Evolutionary conservation across 2,888 invertebrate species (phyloP).

Genomic region (Papilio gigon): DNA sequence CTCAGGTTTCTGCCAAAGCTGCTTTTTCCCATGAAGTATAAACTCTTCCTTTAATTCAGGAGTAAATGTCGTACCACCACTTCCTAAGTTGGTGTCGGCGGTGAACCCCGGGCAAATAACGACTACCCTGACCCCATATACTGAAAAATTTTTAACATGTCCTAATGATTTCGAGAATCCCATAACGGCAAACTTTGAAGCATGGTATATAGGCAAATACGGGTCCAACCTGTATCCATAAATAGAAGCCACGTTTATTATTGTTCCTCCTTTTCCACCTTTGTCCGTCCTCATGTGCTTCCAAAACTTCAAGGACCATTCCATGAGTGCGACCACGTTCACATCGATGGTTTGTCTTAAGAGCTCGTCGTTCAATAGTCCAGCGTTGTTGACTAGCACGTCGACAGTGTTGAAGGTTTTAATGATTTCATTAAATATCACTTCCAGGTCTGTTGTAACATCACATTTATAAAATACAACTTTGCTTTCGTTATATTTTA

Average conservation of each 20-base stretch:
- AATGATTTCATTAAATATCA: constrained; percentile 59
- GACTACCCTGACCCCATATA: constrained; percentile 78
- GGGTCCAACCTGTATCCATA: constrained; percentile 79
- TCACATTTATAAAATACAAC: constrained; percentile 77
- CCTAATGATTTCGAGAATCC: constrained; percentile 76
- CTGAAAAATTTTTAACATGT: constrained; percentile 66
- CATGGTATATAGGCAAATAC: constrained; percentile 82
- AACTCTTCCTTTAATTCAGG: not conserved
- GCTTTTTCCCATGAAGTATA: too few relatives aligned
- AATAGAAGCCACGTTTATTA: constrained; percentile 85
- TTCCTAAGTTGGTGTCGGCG: constrained; percentile 62
- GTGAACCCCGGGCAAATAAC: constrained; percentile 81
- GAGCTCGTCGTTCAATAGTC: constrained; percentile 57
- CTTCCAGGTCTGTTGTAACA: constrained; percentile 74
- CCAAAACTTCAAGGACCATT: constrained; percentile 79
- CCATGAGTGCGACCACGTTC: constrained; percentile 62
- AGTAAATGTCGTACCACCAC: not conserved
- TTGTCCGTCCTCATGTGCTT: constrained; percentile 82
- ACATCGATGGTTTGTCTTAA: constrained; percentile 59
- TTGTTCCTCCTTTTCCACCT: constrained; percentile 83
- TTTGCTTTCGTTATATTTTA: constrained; percentile 71
- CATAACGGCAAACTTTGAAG: constrained; percentile 82
- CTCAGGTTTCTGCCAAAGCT: constrained; percentile 59
- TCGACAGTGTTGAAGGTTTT: constrained; percentile 65
- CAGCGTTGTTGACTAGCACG: constrained; percentile 74